Conservation (phyloP, 2,888 invertebrate genomes). For the Agrotis ipsilon region DNA sequence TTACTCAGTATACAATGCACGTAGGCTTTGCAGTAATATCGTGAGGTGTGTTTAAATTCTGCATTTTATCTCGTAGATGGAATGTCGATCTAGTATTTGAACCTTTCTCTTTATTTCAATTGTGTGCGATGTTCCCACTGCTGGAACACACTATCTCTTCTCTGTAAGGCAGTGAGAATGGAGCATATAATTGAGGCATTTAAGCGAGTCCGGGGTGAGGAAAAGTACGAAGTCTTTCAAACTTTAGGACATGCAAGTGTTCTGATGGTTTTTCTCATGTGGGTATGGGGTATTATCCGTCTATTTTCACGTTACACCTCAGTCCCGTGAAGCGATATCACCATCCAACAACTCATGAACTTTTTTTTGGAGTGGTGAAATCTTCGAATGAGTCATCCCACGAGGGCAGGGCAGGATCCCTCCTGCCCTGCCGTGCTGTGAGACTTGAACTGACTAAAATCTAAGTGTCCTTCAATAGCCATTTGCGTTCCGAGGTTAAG, state of each 20-base stretch:
- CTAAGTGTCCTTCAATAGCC: too few species aligned
- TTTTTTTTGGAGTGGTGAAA: too few species aligned
- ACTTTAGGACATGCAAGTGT: neutral
- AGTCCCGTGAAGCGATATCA: neutral
- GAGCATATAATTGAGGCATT: neutral
- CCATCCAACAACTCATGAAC: too few species aligned
- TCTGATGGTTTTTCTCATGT: neutral
- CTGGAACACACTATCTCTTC: neutral
- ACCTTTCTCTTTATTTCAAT: constrained; percentile 38
- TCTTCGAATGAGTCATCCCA: too few species aligned
- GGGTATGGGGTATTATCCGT: too few species aligned
- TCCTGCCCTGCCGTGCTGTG: too few species aligned
- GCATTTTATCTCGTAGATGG: constrained; percentile 32
- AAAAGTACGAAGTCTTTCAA: neutral
- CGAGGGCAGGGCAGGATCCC: too few species aligned
- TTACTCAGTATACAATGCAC: constrained; percentile 28
- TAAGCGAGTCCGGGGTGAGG: neutral
- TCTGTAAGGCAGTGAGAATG: neutral
- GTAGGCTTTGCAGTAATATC: constrained; percentile 39
- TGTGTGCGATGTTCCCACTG: neutral
- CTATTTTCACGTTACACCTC: neutral
- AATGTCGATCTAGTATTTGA: constrained; percentile 24
- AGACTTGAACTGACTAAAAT: too few species aligned
- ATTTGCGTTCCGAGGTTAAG: too few species aligned
- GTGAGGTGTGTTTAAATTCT: constrained; percentile 45